Base-by-base conservation (phyloP, 2,113 vertebrate species). In the Tetrax tetrax region DNA sequence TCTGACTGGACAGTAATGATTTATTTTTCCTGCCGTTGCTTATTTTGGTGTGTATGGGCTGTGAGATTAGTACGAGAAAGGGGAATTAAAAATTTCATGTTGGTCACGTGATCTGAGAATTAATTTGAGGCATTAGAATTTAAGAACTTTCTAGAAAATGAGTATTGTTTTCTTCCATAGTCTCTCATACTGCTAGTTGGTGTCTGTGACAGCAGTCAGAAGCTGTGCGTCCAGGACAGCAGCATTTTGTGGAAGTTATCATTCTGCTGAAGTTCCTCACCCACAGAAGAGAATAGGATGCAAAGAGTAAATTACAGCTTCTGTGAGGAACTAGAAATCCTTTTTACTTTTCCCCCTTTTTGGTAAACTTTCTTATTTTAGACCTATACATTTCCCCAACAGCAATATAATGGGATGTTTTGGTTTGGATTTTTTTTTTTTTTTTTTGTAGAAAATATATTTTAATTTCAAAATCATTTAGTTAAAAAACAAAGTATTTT, bases 121-220 rank as follows among this genome's bases (percentile, higher is more conserved):
- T 37, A 57, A 13, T 69, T 53, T 59, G 31, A 48, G 16, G 5
- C 6, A 47, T 47, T 75, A 56, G 10, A 89, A 54, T 7, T 25
- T 60, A 31, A 45, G 21, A 53, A 60, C 12, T 56, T 74, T 16
- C 25, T 37, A 60, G 24, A 85, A 75, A 88, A 78, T 16, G 9
- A 21, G 50, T 63, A 3, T 28, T 54, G 4, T 35, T 80, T 92
- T 64, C 22, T 50, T 56, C 68, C 2, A 0, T 38, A 28, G 11
- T 80, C 14, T 33, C n/a, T 59, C 43, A 23, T 21, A 20, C 4
- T 27, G 3, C 0, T 0, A 7, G 18, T 17, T 25, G 59, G 13
- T 68, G 38, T 17, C 31, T 68, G 13, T 35, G 50, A 18, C 16
- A 60, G 28, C 31, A 56, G 18, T 9, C 38, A 54, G 56, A 57